These are phyloP conservation scores for Mystacides longicornis DNA, from an alignment of 2,888 invertebrate species.

Conservation along the genomic window DNA sequence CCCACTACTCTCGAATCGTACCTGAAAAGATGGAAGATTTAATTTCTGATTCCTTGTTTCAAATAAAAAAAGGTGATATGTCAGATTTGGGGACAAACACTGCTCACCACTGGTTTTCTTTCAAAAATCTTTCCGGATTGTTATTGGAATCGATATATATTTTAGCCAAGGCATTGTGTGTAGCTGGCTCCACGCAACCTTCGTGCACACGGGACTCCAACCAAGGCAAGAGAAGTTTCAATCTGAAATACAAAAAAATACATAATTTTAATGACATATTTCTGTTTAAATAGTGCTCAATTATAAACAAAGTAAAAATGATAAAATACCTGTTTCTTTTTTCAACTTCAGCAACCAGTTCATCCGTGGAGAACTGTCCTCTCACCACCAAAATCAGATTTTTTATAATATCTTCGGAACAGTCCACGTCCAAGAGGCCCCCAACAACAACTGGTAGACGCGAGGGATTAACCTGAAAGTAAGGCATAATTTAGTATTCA, in stretches of 20 bases:
- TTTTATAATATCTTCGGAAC: conserved; percentile 98
- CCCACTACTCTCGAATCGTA: conserved; percentile 97
- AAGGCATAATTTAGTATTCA: background rate
- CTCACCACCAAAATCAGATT: conserved; percentile 95
- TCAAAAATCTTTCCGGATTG: conserved; percentile 95
- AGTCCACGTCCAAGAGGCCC: conserved; percentile 95
- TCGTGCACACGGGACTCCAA: conserved; percentile 96
- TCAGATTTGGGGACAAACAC: background rate
- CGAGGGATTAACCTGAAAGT: conserved; percentile 82
- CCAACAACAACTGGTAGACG: conserved; percentile 97
- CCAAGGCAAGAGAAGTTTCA: conserved; percentile 95
- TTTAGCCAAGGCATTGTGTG: conserved; percentile 98
- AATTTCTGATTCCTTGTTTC: too few relatives aligned
- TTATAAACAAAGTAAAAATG: too few relatives aligned
- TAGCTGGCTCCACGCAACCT: conserved; percentile 93
- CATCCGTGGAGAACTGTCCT: conserved; percentile 98
- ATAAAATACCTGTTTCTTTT: conserved; percentile 77
- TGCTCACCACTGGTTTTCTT: conserved; percentile 62
- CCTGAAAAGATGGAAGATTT: conserved; percentile 31
- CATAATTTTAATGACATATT: too few relatives aligned
- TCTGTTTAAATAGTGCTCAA: too few relatives aligned
- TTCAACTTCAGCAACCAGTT: conserved; percentile 94
- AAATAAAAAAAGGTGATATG: background rate
- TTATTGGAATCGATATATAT: conserved; percentile 99
- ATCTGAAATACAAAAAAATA: conserved; percentile 30